These are phyloP conservation scores for Rhabdomys dilectus DNA, from an alignment of 2,113 vertebrate genomes.

Conservation along the genomic window DNA sequence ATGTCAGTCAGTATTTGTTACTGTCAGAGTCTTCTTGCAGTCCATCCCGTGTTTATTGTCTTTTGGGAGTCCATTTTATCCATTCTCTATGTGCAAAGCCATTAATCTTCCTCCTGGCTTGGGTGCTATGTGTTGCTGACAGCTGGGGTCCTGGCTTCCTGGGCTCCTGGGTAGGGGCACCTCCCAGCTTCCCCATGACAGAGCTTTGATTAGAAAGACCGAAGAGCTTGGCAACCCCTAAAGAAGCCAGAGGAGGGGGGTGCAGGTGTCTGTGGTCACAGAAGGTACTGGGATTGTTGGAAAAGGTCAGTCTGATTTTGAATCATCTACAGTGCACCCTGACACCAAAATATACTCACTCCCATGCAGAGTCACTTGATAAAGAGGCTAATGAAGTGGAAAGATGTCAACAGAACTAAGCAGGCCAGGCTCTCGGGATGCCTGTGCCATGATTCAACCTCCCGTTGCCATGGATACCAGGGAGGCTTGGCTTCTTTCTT, in stretches of 20 bases:
- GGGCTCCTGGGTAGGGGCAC: conserved; percentile 74
- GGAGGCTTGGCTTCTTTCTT: conserved; percentile 77
- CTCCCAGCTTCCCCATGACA: conserved; percentile 71
- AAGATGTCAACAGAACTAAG: conserved; percentile 86
- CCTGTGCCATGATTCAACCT: conserved; percentile 85
- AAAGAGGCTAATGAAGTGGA: conserved; percentile 91
- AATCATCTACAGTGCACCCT: conserved; percentile 82
- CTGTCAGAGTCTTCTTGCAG: conserved; percentile 79
- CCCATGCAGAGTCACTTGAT: conserved; percentile 87
- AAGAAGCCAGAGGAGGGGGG: conserved; percentile 70
- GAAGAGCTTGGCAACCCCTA: conserved; percentile 63
- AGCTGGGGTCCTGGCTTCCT: conserved; percentile 82
- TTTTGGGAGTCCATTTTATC: conserved; percentile 83
- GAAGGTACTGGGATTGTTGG: conserved; percentile 77
- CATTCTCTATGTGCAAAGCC: conserved; percentile 84
- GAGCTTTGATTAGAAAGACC: conserved; percentile 82
- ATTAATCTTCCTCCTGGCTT: conserved; percentile 89
- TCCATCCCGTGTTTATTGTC: conserved; percentile 81
- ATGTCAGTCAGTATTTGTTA: conserved; percentile 81
- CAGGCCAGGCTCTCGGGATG: conserved; percentile 84
- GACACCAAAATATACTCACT: conserved; percentile 83
- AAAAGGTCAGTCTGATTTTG: conserved; percentile 86
- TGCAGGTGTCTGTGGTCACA: conserved; percentile 76
- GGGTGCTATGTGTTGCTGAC: conserved; percentile 81
- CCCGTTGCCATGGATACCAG: conserved; percentile 88